phyloP scores from a whole-genome alignment of 2,888 invertebrate species.

The Empis stercorea region DNA sequence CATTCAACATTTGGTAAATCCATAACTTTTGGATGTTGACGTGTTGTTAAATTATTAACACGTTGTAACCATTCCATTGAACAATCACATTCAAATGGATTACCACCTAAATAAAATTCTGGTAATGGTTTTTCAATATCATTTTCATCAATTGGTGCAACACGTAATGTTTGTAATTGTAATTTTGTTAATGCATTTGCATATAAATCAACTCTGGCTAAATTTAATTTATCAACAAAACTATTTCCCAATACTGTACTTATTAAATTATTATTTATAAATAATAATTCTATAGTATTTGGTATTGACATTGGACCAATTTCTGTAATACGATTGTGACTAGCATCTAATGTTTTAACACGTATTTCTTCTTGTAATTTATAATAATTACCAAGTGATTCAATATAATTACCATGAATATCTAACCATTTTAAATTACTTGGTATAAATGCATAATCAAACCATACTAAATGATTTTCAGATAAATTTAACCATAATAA shows the following conservation, averaged over 20 bases:
- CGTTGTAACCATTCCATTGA: slow-evolving; percentile 90
- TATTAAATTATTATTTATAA: slow-evolving; percentile 80
- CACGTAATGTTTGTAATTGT: slow-evolving; percentile 66
- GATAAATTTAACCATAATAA: slow-evolving; percentile 79
- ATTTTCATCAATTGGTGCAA: slow-evolving; percentile 53
- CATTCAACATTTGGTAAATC: slow-evolving; percentile 82
- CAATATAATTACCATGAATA: slow-evolving; percentile 80
- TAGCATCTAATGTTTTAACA: slow-evolving; percentile 80
- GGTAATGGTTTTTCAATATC: slow-evolving; percentile 55
- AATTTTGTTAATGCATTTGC: slow-evolving; percentile 74
- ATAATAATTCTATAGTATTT: slow-evolving; percentile 73
- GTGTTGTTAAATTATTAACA: slow-evolving; percentile 72
- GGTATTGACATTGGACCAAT: slow-evolving; percentile 73
- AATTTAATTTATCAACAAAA: slow-evolving; percentile 70
- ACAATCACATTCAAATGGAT: slow-evolving; percentile 91
- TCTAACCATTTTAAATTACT: slow-evolving; percentile 82
- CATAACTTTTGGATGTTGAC: slow-evolving; percentile 80
- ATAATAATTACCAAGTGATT: slow-evolving; percentile 77
- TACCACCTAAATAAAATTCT: slow-evolving; percentile 82
- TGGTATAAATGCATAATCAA: slow-evolving; percentile 86
- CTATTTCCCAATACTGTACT: slow-evolving; percentile 70
- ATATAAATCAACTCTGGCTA: slow-evolving; percentile 81
- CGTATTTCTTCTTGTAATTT: slow-evolving; percentile 70
- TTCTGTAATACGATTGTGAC: slow-evolving; percentile 76
- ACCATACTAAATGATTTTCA: slow-evolving; percentile 84